A percentile compares a stretch with the other conserved stretches of the same genome.
These are phyloP conservation scores for Chloroceryle aenea DNA, from an alignment of 2,113 vertebrate genomes.

Conservation along the genomic window DNA sequence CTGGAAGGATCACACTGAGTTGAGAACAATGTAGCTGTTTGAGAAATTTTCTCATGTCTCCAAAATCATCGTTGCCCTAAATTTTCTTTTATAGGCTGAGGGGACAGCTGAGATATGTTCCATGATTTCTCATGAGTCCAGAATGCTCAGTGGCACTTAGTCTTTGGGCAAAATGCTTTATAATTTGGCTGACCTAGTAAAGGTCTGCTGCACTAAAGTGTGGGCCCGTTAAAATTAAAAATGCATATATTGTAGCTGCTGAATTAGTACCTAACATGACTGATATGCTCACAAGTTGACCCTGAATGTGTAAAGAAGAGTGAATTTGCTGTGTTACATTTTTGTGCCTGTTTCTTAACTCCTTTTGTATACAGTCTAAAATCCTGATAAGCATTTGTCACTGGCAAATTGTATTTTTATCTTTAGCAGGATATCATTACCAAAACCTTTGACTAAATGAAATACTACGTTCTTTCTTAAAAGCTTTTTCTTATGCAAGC, in stretches of 20 bases:
- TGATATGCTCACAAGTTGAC: background rate
- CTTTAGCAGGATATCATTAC: background rate
- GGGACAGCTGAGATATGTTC: background rate
- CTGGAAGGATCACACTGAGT: background rate
- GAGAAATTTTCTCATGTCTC: background rate
- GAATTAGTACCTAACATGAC: background rate
- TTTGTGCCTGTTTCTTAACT: accelerated
- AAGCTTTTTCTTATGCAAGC: background rate
- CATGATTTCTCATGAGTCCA: background rate
- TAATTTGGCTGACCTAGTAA: background rate
- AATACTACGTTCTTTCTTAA: background rate
- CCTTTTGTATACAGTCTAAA: background rate
- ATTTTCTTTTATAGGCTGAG: background rate
- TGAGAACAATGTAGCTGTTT: background rate
- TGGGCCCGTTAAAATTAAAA: background rate
- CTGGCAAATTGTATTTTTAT: background rate
- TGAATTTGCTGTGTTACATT: background rate
- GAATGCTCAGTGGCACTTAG: background rate
- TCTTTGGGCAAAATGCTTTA: background rate
- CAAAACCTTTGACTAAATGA: background rate
- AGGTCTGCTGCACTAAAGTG: background rate
- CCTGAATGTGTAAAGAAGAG: background rate
- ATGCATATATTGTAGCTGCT: background rate
- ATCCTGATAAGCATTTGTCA: background rate
- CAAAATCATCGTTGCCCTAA: background rate